Evolutionary conservation across 2,888 invertebrate species (phyloP).

Genomic region (Mayetiola destructor): DNA sequence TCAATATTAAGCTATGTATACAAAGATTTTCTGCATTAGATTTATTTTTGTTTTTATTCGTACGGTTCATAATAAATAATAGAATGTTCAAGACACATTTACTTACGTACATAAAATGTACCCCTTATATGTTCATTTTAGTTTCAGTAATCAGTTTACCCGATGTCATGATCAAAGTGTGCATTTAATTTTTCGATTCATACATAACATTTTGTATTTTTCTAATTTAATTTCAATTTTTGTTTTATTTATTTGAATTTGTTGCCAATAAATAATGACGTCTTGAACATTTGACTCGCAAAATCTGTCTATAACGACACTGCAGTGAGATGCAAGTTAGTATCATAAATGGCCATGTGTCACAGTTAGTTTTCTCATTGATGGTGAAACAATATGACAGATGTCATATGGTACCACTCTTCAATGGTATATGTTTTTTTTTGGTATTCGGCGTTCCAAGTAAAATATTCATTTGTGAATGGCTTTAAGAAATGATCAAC

Average conservation of each 20-base stretch:
- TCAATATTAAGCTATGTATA: too few relatives aligned
- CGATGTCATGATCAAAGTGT: too few relatives aligned
- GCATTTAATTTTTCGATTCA: not conserved
- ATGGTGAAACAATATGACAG: not conserved
- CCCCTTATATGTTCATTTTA: too few relatives aligned
- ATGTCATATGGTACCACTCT: not conserved
- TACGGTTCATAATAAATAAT: too few relatives aligned
- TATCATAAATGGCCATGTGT: not conserved
- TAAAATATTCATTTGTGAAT: not conserved
- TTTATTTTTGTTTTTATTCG: too few relatives aligned
- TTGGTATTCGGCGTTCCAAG: not conserved
- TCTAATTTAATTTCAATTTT: not conserved
- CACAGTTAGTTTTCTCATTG: not conserved
- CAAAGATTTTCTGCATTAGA: too few relatives aligned
- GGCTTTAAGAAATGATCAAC: not conserved
- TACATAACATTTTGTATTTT: not conserved
- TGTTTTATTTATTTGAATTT: not conserved
- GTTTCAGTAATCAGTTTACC: too few relatives aligned
- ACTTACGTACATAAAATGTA: too few relatives aligned
- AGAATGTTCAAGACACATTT: too few relatives aligned
- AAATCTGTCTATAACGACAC: not conserved
- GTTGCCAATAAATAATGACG: not conserved
- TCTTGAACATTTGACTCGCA: not conserved
- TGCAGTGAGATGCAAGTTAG: not conserved
- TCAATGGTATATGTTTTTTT: not conserved